Conservation (phyloP, 2,888 invertebrate species). For the Nephrocerus scutellatus region DNA sequence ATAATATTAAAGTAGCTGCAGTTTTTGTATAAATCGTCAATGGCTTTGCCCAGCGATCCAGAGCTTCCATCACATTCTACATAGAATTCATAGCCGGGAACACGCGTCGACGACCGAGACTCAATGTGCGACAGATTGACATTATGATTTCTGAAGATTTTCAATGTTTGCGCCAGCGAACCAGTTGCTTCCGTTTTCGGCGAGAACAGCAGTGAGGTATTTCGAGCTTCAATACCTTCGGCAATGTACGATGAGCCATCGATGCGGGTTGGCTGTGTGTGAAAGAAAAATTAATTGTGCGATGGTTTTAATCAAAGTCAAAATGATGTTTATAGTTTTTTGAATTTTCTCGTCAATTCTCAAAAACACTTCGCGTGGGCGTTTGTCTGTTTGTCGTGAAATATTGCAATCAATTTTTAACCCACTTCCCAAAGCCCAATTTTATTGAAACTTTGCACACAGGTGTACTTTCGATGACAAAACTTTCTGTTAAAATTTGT, state of each 20-base stretch:
- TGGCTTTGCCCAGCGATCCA: slow-evolving; percentile 67
- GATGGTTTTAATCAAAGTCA: no score
- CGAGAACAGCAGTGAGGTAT: slow-evolving; percentile 80
- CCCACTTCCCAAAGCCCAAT: no score
- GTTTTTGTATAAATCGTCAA: slow-evolving; percentile 63
- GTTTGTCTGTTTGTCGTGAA: no score
- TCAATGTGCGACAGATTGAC: slow-evolving; percentile 89
- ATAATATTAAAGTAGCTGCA: slow-evolving; percentile 81
- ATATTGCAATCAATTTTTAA: no score
- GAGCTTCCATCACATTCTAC: slow-evolving; percentile 77
- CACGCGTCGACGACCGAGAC: slow-evolving; percentile 78
- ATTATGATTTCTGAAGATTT: slow-evolving; percentile 73
- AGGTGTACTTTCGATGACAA: no score
- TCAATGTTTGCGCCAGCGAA: slow-evolving; percentile 77
- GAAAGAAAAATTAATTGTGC: slow-evolving; percentile 3
- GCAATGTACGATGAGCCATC: slow-evolving; percentile 78
- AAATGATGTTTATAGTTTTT: no score
- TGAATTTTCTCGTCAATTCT: no score
- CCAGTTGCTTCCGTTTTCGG: slow-evolving; percentile 76
- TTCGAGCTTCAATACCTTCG: slow-evolving; percentile 61
- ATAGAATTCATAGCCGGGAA: slow-evolving; percentile 85
- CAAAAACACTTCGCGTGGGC: no score
- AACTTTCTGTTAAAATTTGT: no score
- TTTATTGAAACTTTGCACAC: no score
- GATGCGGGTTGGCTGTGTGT: slow-evolving; percentile 65